These are phyloP conservation scores for Chrysocyon brachyurus DNA, from an alignment of 2,797 vertebrate species.

Conservation along the genomic window DNA sequence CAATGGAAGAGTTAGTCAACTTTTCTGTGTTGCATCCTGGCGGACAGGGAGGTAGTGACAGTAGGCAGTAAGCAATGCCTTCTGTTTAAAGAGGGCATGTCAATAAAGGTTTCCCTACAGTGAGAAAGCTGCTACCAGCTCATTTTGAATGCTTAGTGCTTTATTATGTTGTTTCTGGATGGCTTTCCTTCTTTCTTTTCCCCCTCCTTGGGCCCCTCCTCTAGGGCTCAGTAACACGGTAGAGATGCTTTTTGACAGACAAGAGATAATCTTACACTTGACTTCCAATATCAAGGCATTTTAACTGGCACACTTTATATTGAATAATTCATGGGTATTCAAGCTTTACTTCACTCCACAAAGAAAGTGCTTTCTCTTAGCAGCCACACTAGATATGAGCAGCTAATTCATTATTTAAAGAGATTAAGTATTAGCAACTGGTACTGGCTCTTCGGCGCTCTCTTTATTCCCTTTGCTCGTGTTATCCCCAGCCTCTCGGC, in stretches of 20 bases:
- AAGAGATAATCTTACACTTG: constrained; percentile 99
- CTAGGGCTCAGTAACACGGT: constrained; percentile 87
- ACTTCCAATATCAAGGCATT: constrained; percentile 99
- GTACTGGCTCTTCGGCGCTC: constrained; percentile 89
- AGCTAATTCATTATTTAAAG: constrained; percentile 99
- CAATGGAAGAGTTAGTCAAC: background rate
- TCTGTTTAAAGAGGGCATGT: background rate
- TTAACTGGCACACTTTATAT: constrained; percentile 97
- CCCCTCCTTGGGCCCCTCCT: constrained; percentile 87
- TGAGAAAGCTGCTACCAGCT: background rate
- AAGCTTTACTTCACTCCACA: constrained; percentile 97
- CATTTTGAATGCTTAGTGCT: constrained; percentile 63
- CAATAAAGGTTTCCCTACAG: constrained; percentile 48
- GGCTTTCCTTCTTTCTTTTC: constrained; percentile 87
- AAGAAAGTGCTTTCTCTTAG: constrained; percentile 99
- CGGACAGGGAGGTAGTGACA: fast-evolving
- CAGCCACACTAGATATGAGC: constrained; percentile 98
- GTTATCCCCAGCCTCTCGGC: constrained; percentile 90
- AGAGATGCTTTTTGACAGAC: constrained; percentile 96
- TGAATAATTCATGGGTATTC: constrained; percentile 99
- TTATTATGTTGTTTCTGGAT: constrained; percentile 81
- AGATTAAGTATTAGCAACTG: constrained; percentile 95
- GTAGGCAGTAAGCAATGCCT: background rate
- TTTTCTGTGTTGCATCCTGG: background rate
- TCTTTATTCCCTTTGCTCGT: constrained; percentile 93